Conservation (phyloP, 2,888 invertebrate genomes). For the Anticlea derivata region DNA sequence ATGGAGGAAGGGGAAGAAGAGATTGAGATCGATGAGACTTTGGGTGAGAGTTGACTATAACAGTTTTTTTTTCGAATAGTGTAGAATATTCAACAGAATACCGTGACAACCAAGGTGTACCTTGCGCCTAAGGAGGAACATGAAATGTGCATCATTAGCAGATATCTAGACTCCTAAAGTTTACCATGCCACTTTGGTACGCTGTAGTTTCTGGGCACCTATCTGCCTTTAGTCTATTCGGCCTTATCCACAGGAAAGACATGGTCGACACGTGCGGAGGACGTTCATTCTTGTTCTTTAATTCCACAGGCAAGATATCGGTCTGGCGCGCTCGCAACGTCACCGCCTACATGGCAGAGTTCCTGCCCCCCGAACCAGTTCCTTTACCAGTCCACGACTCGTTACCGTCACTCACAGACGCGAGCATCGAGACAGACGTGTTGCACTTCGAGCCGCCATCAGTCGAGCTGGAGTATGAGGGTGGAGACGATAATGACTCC, state of each 20-base stretch:
- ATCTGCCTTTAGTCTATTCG: no score
- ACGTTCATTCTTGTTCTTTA: no score
- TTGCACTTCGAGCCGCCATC: constrained; percentile 70
- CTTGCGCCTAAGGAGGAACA: no score
- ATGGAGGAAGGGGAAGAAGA: constrained; percentile 66
- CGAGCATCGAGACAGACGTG: constrained; percentile 64
- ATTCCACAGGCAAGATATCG: constrained; percentile 70
- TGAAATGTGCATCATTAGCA: no score
- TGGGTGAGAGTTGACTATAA: constrained; percentile 46
- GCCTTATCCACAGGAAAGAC: no score
- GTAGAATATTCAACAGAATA: no score
- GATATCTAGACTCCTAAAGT: no score
- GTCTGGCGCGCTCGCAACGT: constrained; percentile 88
- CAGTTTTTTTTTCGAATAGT: no score
- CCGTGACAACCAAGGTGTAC: no score
- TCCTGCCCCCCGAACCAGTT: constrained; percentile 88
- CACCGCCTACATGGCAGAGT: constrained; percentile 86
- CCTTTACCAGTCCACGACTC: constrained; percentile 87
- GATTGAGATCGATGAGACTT: constrained; percentile 64
- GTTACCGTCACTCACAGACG: constrained; percentile 75
- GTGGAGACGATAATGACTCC: constrained; percentile 66
- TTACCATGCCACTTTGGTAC: no score
- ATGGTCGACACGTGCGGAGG: no score
- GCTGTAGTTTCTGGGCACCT: no score
- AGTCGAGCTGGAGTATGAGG: constrained; percentile 64